Base-by-base conservation (phyloP, 2,797 vertebrate species). In the Helostoma temminkii region DNA sequence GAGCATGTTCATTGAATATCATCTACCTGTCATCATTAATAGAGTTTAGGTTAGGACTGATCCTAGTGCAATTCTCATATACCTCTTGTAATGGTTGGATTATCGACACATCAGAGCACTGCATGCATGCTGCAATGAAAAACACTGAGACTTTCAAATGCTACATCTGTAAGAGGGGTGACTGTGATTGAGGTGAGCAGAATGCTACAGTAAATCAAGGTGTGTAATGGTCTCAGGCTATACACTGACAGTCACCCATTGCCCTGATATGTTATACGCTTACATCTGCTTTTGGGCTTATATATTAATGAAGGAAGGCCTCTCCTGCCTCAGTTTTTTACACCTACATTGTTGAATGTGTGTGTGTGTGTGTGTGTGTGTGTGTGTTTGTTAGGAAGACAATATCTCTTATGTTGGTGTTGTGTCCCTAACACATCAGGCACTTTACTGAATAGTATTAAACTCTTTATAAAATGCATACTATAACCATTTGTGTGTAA, bases 201-300 rank as follows among this genome's bases (percentile, higher is more conserved):
- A 19, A 12, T 9, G 36, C 49, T 28, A 47, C 34, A 76, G 55
- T 5, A 19, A 6, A 46, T 24, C 28, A 34, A 39, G 61, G n/a
- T 54, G 32, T 45, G 36, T 19, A 42, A n/a, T 54, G 32, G 37
- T 65, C 60, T 41, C 0, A 45, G 37, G 39, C n/a, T 16, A 45
- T 64, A 42, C 28, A 16, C 9, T 80, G 46, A 66, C 54, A 66
- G 66, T 63, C 11, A 63, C 49, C 63, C 18, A 19, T 48, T 48
- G 41, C 18, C 26, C 39, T 22, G 19, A 21, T 42, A 25, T 37
- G 24, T 39, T 18, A 42, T n/a, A n/a, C 18, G 22, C 46, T 46
- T 9, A 4, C 22, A 14, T 46, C 14, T 25, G 37, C 2, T 5
- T 53, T 39, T 45, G 15, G 19, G 16, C 16, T 57, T 18, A 16